Evolutionary conservation across 2,888 invertebrate species (phyloP).

Genomic region (Ferdinandea cuprea): DNA sequence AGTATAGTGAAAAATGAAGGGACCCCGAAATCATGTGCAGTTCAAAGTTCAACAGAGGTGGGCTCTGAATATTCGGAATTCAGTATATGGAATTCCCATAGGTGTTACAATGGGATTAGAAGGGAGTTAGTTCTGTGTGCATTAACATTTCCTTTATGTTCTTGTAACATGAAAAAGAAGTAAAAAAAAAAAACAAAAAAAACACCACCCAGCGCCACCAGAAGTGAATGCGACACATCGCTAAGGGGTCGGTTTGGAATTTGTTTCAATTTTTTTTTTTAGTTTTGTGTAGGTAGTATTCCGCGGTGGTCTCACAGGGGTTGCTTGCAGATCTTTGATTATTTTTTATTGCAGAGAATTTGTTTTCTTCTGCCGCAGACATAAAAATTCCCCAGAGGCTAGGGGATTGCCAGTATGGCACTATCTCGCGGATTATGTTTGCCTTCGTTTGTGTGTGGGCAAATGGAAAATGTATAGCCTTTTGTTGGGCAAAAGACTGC

Average conservation of each 20-base stretch:
- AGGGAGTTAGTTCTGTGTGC: slow-evolving; percentile 66
- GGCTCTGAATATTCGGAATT: slow-evolving; percentile 59
- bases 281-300: slow-evolving; percentile 30
- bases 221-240: slow-evolving; percentile 59
- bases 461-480: slow-evolving; percentile 48
- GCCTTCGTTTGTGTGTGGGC: slow-evolving; percentile 6
- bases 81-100: slow-evolving; percentile 63
- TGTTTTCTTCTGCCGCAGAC: slow-evolving; percentile 70
- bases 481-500: slow-evolving; percentile 27
- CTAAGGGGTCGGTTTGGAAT: slow-evolving; percentile 41
- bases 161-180: slow-evolving; percentile 53
- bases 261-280: slow-evolving; percentile 44
- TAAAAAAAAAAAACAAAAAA: slow-evolving; percentile 12
- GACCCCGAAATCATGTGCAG: slow-evolving; percentile 63
- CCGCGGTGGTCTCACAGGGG: slow-evolving; percentile 38
- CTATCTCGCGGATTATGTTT: slow-evolving; percentile 63
- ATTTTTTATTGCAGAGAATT: slow-evolving; percentile 72
- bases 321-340: slow-evolving; percentile 70
- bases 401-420: slow-evolving; percentile 46
- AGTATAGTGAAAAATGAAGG: slow-evolving; percentile 41
- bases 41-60: slow-evolving; percentile 66
- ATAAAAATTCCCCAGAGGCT: slow-evolving; percentile 53
- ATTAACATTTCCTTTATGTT: slow-evolving; percentile 67
- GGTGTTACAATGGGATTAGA: slow-evolving; percentile 70
- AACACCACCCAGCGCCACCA: slow-evolving; percentile 17